phyloP scores from a whole-genome alignment of 2,113 vertebrate genomes.

The Donacobius atricapilla region DNA sequence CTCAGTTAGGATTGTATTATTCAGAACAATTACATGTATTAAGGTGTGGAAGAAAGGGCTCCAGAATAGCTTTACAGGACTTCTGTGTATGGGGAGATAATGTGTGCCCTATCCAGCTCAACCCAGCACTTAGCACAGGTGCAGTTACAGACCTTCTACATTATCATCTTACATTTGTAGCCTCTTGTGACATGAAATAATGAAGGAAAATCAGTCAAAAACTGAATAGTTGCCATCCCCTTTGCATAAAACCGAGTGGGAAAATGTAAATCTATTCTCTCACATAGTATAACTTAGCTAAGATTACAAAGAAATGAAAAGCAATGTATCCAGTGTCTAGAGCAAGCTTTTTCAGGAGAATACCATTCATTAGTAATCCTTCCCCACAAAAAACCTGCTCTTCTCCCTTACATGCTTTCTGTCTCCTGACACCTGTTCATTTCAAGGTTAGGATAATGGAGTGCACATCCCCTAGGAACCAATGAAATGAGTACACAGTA shows the following conservation, averaged over 20 bases:
- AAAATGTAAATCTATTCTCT: slow-evolving; percentile 62
- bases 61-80: neutral
- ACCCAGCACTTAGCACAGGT: neutral
- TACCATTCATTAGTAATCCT: slow-evolving; percentile 21
- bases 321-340: slow-evolving; percentile 26
- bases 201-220: slow-evolving; percentile 39
- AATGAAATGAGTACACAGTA: neutral
- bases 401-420: slow-evolving; percentile 9
- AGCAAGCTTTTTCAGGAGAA: neutral
- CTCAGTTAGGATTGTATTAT: neutral
- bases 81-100: neutral
- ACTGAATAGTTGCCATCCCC: neutral
- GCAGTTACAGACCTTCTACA: neutral
- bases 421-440: slow-evolving; percentile 27
- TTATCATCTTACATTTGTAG: slow-evolving; percentile 38
- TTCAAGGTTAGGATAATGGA: slow-evolving; percentile 7
- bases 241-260: slow-evolving; percentile 35
- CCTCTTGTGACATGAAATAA: slow-evolving; percentile 32
- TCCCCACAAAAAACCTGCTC: neutral
- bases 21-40: neutral
- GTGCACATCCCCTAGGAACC: neutral
- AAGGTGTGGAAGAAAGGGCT: neutral
- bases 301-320: slow-evolving; percentile 48
- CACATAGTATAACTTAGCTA: slow-evolving; percentile 11
- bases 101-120: neutral